phyloP scores from a whole-genome alignment of 2,113 vertebrate genomes.

The Cyphomyrus plagiostoma region DNA sequence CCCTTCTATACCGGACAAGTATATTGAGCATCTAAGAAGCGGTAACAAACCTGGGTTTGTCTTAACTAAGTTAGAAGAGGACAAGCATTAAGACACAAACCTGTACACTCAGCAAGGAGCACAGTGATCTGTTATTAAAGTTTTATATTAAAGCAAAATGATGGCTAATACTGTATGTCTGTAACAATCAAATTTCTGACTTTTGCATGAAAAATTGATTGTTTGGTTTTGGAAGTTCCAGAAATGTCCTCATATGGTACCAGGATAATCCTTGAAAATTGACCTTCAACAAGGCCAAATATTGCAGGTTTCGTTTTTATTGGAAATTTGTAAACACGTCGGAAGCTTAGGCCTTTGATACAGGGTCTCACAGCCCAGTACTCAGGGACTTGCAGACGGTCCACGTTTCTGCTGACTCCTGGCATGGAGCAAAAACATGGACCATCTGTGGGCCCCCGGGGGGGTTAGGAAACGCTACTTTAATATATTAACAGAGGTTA shows the following conservation, averaged over 20 bases:
- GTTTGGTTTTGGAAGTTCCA: neutral
- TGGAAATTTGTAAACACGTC: neutral
- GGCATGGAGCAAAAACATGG: neutral
- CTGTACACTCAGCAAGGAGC: neutral
- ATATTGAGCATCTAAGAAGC: neutral
- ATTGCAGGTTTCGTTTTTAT: neutral
- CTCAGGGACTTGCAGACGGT: neutral
- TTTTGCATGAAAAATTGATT: neutral
- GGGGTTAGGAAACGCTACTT: neutral
- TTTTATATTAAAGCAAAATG: neutral
- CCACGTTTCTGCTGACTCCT: neutral
- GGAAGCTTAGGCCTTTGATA: neutral
- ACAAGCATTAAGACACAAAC: neutral
- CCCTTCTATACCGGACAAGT: neutral
- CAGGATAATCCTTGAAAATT: neutral
- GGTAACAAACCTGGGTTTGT: neutral
- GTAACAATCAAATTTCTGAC: neutral
- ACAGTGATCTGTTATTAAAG: neutral
- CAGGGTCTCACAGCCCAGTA: neutral
- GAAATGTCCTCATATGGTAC: neutral
- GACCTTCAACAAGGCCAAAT: neutral
- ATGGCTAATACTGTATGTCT: neutral
- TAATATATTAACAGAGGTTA: neutral
- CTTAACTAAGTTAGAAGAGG: neutral
- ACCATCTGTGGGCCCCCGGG: neutral